Evolutionary conservation across 2,113 vertebrate genomes (phyloP), one percentile per base, ranked within the genome.

Genomic region (Natator depressus): DNA sequence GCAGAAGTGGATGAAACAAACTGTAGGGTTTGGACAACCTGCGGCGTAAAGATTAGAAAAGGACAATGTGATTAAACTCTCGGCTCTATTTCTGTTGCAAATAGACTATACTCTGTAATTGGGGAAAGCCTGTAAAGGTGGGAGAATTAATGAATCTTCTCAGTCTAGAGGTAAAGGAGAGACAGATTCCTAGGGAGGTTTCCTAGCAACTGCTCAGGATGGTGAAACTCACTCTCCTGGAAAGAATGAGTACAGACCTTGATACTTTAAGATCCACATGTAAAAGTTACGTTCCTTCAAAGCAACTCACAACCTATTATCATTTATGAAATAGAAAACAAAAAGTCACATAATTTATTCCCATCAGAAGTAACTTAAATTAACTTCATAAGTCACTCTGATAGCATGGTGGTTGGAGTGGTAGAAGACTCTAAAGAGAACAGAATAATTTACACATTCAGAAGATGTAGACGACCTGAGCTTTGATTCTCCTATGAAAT

Each of bases 141-240:
- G 55, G 55, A 53, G 22, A 53, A 25, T 62, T 49, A 84, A 94
- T 24, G 25, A 93, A 86, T 25, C 12, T 50, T 75, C 35, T 75
- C 25, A 24, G 6, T 84, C 80, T 80, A 87, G 49, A 88, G 62
- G 93, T 53, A 93, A 95, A 96, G 62, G 94, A 91, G 62, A 53
- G 85, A 84, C 35, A 80, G 57, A 92, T 92, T 95, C 96, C 62
- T 29, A 62, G 62, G 78, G 46, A 95, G 25, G 90, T 97, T 80
- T 95, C 95, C 93, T 96, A 95, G 96, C 90, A 97, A 95, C 95
- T 84, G 25, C 14, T 95, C 29, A 86, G 46, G 80, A 92, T 53
- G 87, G 82, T 86, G 38, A 91, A 72, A 91, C 81, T 83, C 1
- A 0, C 35, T 93, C 35, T 96, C 72, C n/a, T 2, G 1, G 25